phyloP scores from a whole-genome alignment of 2,113 vertebrate genomes.

The Urocynchramus pylzowi region DNA sequence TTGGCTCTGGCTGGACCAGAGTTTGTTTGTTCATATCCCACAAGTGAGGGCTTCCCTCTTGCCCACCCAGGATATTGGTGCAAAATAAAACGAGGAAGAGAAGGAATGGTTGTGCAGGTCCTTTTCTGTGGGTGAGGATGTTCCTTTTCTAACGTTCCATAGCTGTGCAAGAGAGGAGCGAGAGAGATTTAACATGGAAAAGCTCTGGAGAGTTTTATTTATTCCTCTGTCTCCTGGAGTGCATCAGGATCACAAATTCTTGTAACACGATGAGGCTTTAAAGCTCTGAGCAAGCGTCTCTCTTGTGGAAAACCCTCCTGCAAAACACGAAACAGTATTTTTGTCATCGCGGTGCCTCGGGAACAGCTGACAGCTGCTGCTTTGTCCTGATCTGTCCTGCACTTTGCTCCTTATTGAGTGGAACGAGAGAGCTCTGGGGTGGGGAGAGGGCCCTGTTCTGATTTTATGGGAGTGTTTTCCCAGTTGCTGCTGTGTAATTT shows the following conservation, averaged over 20 bases:
- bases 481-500: background rate
- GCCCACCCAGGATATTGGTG: accelerated
- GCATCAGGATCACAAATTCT: constrained; percentile 9
- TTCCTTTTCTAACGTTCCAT: constrained; percentile 3
- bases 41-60: background rate
- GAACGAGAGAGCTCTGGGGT: background rate
- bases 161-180: background rate
- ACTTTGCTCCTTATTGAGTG: background rate
- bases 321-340: background rate
- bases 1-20: background rate
- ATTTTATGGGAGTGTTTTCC: background rate
- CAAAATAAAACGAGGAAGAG: background rate
- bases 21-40: background rate
- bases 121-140: background rate
- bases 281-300: constrained; percentile 22
- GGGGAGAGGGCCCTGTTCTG: background rate
- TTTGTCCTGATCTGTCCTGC: background rate
- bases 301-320: constrained; percentile 11
- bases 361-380: constrained; percentile 39
- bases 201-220: constrained; percentile 40
- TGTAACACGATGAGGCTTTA: constrained; percentile 5
- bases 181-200: constrained; percentile 1
- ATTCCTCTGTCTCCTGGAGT: constrained; percentile 38
- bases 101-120: background rate
- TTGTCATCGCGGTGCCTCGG: background rate